These are phyloP conservation scores for Pristiophorus japonicus DNA, from an alignment of 2,113 vertebrate genomes.

Conservation along the genomic window DNA sequence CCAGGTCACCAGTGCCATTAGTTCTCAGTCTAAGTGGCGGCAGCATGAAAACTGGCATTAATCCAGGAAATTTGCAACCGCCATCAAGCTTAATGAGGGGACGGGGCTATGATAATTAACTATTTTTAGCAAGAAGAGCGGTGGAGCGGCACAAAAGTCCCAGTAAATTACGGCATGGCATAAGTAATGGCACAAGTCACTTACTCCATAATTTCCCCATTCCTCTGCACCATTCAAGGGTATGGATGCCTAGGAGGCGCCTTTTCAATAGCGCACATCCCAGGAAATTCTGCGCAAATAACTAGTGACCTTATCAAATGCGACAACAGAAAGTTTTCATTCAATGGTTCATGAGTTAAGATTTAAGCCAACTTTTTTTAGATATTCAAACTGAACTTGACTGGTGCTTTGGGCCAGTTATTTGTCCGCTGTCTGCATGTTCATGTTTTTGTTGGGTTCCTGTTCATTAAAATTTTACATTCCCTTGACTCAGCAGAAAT, in stretches of 20 bases:
- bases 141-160: not conserved
- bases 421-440: not conserved
- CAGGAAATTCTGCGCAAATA: not conserved
- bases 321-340: not conserved
- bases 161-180: not conserved
- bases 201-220: not conserved
- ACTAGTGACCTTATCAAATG: not conserved
- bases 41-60: not conserved
- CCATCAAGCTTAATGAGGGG: not conserved
- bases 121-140: not conserved
- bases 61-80: not conserved
- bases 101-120: too few species aligned
- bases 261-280: not conserved
- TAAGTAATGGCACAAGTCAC: not conserved
- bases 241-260: not conserved
- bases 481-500: not conserved
- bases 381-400: not conserved
- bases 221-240: not conserved
- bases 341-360: not conserved
- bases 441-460: not conserved
- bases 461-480: not conserved
- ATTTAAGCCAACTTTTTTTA: not conserved
- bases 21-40: not conserved
- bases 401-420: not conserved
- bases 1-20: too few species aligned